These are phyloP conservation scores for Drosophila fungiperda DNA, from an alignment of 2,888 invertebrate species.

Conservation along the genomic window DNA sequence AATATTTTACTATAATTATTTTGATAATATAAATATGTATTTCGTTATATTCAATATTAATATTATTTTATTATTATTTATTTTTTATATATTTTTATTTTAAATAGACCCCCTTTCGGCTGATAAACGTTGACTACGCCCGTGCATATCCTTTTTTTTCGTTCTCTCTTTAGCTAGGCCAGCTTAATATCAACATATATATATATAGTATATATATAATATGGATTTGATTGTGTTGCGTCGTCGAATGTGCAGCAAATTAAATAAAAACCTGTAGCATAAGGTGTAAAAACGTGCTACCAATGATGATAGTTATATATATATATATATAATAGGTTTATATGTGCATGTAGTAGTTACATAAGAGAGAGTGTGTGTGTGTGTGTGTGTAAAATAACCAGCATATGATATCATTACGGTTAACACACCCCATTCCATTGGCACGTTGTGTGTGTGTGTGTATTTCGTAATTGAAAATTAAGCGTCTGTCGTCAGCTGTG, in stretches of 20 bases:
- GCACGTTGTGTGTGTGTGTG: constrained; percentile 62
- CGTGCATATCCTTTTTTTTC: background rate
- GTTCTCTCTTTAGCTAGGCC: background rate
- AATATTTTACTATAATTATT: too few relatives aligned
- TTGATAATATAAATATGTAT: too few relatives aligned
- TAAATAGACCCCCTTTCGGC: background rate
- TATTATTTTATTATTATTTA: background rate
- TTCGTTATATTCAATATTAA: background rate
- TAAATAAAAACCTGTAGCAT: constrained; percentile 52
- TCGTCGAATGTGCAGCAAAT: constrained; percentile 51
- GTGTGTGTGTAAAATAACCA: constrained; percentile 36
- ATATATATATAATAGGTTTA: background rate
- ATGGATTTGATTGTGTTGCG: constrained; percentile 46
- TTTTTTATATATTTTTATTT: background rate
- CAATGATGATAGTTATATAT: background rate
- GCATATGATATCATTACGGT: constrained; percentile 60
- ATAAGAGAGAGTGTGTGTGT: constrained; percentile 6
- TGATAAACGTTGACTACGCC: background rate
- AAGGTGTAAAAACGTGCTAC: constrained; percentile 46
- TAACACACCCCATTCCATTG: constrained; percentile 32
- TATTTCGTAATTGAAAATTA: constrained; percentile 76
- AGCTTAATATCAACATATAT: background rate
- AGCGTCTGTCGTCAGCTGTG: constrained; percentile 65
- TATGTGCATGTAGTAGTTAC: constrained; percentile 3
- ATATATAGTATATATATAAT: constrained; percentile 19